phyloP scores from a whole-genome alignment of 2,797 vertebrate genomes.

The Gallinago solitaria region DNA sequence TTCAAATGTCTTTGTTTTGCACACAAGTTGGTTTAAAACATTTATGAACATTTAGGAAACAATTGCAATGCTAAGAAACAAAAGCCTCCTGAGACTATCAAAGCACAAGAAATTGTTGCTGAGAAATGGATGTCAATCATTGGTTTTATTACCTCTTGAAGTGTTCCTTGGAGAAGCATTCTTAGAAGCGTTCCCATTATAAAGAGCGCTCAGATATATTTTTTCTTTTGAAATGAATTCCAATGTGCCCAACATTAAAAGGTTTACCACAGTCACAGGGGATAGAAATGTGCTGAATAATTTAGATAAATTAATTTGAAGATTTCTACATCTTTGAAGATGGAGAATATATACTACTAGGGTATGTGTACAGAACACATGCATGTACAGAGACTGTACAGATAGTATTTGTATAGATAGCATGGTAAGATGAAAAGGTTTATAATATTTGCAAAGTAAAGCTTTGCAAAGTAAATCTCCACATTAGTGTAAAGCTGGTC shows the following conservation, averaged over 20 bases:
- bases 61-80: not conserved
- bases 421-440: not conserved
- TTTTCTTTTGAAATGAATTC: slow-evolving; percentile 16
- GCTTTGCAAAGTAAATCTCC: not conserved
- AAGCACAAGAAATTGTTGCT: not conserved
- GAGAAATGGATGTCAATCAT: not conserved
- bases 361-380: not conserved
- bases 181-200: not conserved
- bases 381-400: not conserved
- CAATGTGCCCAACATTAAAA: not conserved
- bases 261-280: not conserved
- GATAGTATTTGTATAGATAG: not conserved
- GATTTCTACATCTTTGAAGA: not conserved
- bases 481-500: not conserved
- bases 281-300: not conserved
- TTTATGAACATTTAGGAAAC: not conserved
- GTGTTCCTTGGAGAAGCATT: not conserved
- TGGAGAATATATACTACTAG: not conserved
- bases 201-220: not conserved
- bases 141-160: not conserved
- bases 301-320: not conserved
- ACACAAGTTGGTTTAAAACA: not conserved
- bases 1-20: not conserved
- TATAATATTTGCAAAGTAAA: not conserved
- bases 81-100: not conserved